phyloP scores from a whole-genome alignment of 2,888 invertebrate species.

The Nemotelus pantherinus region DNA sequence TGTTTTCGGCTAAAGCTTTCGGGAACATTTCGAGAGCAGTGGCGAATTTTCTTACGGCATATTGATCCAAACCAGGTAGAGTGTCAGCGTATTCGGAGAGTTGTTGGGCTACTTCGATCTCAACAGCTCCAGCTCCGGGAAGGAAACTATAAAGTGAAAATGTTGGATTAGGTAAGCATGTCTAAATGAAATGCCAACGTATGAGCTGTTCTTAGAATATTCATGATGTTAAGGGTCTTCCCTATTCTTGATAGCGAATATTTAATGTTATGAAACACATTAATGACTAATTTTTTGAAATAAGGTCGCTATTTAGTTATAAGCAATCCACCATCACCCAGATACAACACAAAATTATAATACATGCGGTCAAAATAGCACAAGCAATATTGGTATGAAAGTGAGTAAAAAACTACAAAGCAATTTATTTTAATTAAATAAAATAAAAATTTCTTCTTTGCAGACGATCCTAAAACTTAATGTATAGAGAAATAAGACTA shows the following conservation, averaged over 20 bases:
- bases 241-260: not conserved
- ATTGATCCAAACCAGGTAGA: slow-evolving; percentile 94
- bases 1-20: slow-evolving; percentile 92
- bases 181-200: not conserved
- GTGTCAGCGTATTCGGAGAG: slow-evolving; percentile 89
- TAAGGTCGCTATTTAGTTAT: no score
- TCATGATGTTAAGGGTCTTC: not conserved
- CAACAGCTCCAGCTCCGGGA: slow-evolving; percentile 94
- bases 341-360: no score
- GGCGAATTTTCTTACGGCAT: slow-evolving; percentile 94
- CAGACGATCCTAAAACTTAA: no score
- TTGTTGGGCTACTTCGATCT: slow-evolving; percentile 91
- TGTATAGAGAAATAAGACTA: no score
- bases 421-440: no score
- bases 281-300: no score
- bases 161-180: not conserved
- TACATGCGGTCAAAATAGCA: no score
- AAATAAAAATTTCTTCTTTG: no score
- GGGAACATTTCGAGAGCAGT: slow-evolving; percentile 90
- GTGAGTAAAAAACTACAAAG: no score
- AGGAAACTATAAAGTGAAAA: slow-evolving; percentile 69
- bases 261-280: not conserved
- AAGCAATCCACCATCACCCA: no score
- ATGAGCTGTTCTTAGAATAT: not conserved
- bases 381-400: no score